These are phyloP conservation scores for Macquaria ambigua DNA, from an alignment of 2,113 vertebrate species.

Conservation along the genomic window DNA sequence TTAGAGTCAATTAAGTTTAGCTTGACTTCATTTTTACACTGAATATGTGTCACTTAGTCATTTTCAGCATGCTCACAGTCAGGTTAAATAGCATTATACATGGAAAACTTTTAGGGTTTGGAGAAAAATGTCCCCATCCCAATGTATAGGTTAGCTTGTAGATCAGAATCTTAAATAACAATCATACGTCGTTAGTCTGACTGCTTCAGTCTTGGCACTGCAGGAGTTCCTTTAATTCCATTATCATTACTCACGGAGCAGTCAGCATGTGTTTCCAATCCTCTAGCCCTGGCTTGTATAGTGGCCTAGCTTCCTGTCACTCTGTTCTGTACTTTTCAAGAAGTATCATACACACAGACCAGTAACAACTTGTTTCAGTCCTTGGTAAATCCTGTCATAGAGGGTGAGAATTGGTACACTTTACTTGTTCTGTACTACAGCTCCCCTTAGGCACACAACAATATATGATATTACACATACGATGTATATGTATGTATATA, in stretches of 20 bases:
- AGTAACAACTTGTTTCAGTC: conserved; percentile 49
- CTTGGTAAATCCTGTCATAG: neutral
- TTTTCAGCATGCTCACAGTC: neutral
- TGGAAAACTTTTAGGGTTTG: neutral
- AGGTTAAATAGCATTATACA: neutral
- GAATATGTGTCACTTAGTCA: neutral
- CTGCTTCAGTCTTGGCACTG: conserved; percentile 15
- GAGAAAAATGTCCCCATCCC: neutral
- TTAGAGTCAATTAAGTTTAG: too few species aligned
- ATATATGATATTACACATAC: neutral
- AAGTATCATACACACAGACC: conserved; percentile 6
- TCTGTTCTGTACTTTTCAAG: conserved; percentile 13
- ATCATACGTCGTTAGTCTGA: neutral
- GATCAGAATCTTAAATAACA: neutral
- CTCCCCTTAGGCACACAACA: neutral
- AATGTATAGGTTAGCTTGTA: neutral
- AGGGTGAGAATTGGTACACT: neutral
- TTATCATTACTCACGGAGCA: conserved; percentile 57
- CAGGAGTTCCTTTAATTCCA: conserved; percentile 57
- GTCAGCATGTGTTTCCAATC: conserved; percentile 50
- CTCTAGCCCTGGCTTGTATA: conserved; percentile 48
- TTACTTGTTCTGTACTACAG: neutral
- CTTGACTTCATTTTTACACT: neutral
- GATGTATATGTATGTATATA: too few species aligned
- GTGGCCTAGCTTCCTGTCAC: conserved; percentile 32